Percentiles rank a stretch among this genome's conserved stretches.
Conservation (phyloP, 2,113 vertebrate genomes). For the Lepus europaeus region DNA sequence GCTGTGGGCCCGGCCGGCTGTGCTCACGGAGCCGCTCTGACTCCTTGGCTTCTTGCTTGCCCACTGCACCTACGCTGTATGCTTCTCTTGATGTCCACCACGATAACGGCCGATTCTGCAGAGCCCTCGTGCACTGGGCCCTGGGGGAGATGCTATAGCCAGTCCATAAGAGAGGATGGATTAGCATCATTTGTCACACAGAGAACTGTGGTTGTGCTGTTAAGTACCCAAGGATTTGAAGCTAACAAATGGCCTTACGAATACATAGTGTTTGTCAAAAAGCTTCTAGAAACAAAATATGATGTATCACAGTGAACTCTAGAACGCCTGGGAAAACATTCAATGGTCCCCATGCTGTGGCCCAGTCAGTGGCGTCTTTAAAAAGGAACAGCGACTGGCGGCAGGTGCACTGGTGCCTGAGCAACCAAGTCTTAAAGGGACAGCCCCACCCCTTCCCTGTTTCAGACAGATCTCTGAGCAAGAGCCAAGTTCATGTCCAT, state of each 20-base stretch:
- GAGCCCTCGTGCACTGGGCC: background rate
- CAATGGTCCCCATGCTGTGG: background rate
- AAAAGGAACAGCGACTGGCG: background rate
- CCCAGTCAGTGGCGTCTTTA: background rate
- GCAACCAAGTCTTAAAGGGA: background rate
- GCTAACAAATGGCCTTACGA: background rate
- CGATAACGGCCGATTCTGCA: background rate
- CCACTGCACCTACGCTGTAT: no score
- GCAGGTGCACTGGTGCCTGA: fast-evolving
- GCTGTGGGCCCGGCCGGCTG: background rate
- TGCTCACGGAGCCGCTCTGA: background rate
- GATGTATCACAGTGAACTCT: background rate
- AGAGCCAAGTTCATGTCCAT: background rate
- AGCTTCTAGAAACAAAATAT: background rate
- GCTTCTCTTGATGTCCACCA: background rate
- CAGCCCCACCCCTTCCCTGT: fast-evolving
- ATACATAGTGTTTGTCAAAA: background rate
- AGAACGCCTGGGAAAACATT: background rate
- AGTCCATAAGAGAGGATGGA: background rate
- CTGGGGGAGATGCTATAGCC: background rate
- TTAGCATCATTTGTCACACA: background rate
- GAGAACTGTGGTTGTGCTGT: background rate
- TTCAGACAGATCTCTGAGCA: background rate
- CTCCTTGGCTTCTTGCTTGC: background rate
- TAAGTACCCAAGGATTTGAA: background rate